Percentiles rank a stretch among this genome's conserved stretches.
Conservation (phyloP, 1,140 invertebrate genomes). For the Wiebesia pumilae region DNA sequence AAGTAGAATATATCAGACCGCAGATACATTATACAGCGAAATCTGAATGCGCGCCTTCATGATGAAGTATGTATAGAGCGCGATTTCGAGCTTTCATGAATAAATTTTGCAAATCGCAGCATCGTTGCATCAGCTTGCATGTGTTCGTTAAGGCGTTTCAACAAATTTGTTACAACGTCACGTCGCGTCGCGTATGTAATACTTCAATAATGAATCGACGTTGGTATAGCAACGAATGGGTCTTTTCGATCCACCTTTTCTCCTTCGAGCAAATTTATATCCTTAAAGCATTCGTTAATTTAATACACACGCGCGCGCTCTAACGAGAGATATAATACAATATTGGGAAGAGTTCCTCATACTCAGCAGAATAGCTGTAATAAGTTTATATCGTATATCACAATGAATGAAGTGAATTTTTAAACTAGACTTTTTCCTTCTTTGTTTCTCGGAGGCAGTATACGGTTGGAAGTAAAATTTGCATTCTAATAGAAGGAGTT, state of each 20-base stretch:
- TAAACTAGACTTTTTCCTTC: neutral
- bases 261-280: neutral
- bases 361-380: neutral
- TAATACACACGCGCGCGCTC: neutral
- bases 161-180: neutral
- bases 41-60: neutral
- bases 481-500: constrained; percentile 38
- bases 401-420: constrained; percentile 14
- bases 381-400: neutral
- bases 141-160: constrained; percentile 1
- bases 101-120: constrained; percentile 21
- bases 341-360: neutral
- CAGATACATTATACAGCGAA: neutral
- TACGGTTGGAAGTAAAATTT: constrained; percentile 11
- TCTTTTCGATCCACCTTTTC: neutral
- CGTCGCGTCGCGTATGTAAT: neutral
- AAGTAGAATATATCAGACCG: neutral
- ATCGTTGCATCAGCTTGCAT: neutral
- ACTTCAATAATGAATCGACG: neutral
- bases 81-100: constrained; percentile 30
- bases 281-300: too few species aligned
- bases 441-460: neutral
- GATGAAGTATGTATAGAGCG: neutral
- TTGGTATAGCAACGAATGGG: neutral
- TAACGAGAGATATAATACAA: neutral